These are phyloP conservation scores for Salvelinus fontinalis DNA, from an alignment of 2,113 vertebrate species.

Conservation along the genomic window DNA sequence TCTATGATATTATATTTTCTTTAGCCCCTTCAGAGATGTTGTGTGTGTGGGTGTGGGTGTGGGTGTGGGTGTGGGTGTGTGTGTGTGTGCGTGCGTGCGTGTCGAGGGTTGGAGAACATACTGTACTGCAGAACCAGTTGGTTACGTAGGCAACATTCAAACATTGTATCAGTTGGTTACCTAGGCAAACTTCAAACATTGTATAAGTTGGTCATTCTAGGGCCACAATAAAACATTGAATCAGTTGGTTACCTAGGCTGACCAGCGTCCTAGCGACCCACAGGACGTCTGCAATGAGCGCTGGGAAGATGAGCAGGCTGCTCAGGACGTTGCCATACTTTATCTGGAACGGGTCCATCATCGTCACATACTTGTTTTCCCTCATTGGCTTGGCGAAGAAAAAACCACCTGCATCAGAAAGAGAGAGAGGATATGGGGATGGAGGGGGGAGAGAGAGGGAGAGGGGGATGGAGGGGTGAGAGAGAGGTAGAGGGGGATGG, in stretches of 20 bases:
- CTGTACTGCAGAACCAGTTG: not conserved
- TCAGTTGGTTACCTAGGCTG: conserved; percentile 74
- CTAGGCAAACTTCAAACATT: too few species aligned
- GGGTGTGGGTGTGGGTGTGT: too few species aligned
- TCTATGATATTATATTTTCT: not conserved
- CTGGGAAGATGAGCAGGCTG: conserved; percentile 78
- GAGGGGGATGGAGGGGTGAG: too few species aligned
- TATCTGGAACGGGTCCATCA: conserved; percentile 85
- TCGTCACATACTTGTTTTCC: conserved; percentile 79
- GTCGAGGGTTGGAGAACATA: too few species aligned
- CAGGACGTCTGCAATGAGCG: conserved; percentile 81
- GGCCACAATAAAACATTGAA: not conserved
- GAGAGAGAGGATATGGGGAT: too few species aligned
- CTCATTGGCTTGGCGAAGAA: conserved; percentile 86
- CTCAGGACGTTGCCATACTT: conserved; percentile 76
- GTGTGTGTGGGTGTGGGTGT: too few species aligned
- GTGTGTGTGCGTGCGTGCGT: too few species aligned
- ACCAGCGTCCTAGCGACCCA: conserved; percentile 85
- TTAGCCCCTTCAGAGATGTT: not conserved
- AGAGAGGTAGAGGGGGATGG: too few species aligned
- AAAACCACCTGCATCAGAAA: conserved; percentile 71
- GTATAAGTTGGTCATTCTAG: too few species aligned
- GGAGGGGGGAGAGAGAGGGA: too few species aligned
- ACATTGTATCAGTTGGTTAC: too few species aligned
- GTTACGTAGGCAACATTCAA: too few species aligned